phyloP scores from a whole-genome alignment of 2,113 vertebrate genomes.

The Chloroceryle aenea region DNA sequence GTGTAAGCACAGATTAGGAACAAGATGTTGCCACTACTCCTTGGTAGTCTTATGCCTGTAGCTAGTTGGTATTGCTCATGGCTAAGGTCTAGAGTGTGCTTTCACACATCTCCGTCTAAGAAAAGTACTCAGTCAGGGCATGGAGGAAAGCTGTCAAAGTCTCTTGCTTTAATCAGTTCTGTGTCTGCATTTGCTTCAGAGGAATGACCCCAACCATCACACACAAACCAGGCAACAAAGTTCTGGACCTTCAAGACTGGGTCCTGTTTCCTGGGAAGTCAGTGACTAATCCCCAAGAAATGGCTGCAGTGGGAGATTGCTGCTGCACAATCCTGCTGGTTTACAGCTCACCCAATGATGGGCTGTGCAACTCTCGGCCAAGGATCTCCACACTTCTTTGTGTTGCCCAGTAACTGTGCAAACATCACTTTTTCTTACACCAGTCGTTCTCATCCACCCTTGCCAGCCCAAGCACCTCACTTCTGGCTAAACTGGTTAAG shows the following conservation, averaged over 20 bases:
- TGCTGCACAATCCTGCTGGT: not conserved
- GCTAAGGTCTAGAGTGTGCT: not conserved
- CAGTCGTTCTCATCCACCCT: not conserved
- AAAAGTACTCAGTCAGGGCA: accelerated
- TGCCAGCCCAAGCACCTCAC: not conserved
- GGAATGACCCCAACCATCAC: accelerated
- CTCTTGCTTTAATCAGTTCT: not conserved
- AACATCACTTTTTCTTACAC: not conserved
- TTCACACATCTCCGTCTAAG: not conserved
- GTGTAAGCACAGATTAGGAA: not conserved
- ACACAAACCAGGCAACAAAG: not conserved
- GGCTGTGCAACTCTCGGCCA: not conserved
- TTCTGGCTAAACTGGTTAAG: not conserved
- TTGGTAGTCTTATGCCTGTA: not conserved
- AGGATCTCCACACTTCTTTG: not conserved
- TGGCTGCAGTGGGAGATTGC: not conserved
- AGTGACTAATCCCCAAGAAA: conserved; percentile 37
- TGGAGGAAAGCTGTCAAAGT: not conserved
- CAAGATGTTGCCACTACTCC: not conserved
- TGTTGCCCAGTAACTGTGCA: not conserved
- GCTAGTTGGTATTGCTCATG: not conserved
- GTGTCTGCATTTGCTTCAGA: not conserved
- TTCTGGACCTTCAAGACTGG: not conserved
- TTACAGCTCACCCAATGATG: not conserved
- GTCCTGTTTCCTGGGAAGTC: not conserved